Conservation (phyloP, 2,113 vertebrate genomes). For the Myotis davidii region DNA sequence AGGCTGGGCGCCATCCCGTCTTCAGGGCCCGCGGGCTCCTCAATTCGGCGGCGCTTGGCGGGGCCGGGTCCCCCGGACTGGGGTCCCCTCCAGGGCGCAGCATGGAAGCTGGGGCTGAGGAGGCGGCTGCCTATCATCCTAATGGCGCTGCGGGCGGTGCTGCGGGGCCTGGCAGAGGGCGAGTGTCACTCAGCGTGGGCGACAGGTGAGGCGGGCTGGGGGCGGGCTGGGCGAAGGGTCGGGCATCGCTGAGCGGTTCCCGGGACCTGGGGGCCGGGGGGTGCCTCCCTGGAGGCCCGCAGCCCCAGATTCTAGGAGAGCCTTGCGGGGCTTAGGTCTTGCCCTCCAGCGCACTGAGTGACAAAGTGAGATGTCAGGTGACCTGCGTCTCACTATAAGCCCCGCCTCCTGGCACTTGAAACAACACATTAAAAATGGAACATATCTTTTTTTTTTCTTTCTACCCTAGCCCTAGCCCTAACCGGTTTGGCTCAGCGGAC, state of each 20-base stretch:
- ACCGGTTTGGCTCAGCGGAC: too few relatives aligned
- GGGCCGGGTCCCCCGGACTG: neutral
- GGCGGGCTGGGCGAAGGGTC: rapidly evolving
- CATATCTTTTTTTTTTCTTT: neutral
- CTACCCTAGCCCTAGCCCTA: too few relatives aligned
- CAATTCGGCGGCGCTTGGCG: neutral
- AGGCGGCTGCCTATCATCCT: neutral
- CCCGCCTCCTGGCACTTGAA: neutral
- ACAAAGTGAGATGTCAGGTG: neutral
- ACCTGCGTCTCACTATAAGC: neutral
- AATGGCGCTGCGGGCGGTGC: neutral
- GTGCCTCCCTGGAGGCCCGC: neutral
- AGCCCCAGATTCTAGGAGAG: neutral
- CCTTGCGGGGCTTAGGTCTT: rapidly evolving
- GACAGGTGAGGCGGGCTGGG: neutral
- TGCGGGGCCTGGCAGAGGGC: neutral
- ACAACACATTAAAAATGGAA: neutral
- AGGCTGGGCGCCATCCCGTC: neutral
- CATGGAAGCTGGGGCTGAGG: neutral
- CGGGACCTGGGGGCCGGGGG: rapidly evolving
- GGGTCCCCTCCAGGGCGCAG: neutral
- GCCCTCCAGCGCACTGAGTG: neutral
- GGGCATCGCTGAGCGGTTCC: rapidly evolving
- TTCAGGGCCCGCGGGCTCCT: neutral
- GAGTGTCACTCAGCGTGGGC: neutral